Evolutionary conservation across 1,140 invertebrate genomes (phyloP), one percentile per base, ranked within the genome.

Genomic region (Pantala flavescens): DNA sequence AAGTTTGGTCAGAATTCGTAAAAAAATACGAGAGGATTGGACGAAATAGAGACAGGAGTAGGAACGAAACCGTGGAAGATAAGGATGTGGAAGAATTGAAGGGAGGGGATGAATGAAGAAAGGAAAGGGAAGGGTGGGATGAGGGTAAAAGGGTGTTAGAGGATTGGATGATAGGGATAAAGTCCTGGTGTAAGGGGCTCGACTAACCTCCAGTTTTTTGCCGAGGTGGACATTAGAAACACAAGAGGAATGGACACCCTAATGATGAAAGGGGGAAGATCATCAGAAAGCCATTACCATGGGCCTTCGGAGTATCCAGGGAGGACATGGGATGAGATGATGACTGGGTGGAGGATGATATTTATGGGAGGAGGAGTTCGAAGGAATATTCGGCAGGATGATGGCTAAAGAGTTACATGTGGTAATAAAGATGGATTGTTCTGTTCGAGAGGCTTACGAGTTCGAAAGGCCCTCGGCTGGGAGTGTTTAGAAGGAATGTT

Each of bases 211-310:
- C 14, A 63, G 49, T 63, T 63, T 63, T 63, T 63, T 63, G 49
- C n/a, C 3, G 49, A 63, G 49, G 49, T 63, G 49, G 49, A 63
- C 49, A 63, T 63, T 63, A 63, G 49, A 63, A 63, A 63, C 49
- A 63, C 49, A 63, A 63, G 49, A 63, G 49, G 12, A 63, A 63
- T 63, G 49, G 49, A 63, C 49, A 63, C 49, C 49, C 49, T 63
- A 63, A 63, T 63, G 49, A 63, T 63, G 49, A 63, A 63, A 63
- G 49, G 49, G n/a, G 49, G 49, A 21, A 63, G 49, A 63, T 63
- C 49, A 63, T 63, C 49, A 63, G 49, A 63, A 63, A 63, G 49
- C 49, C 49, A 63, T 63, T 63, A 63, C 49, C 49, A 63, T 63
- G 49, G 49, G 49, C 49, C 49, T 63, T 3, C 49, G 49, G 49